Base-by-base conservation (phyloP, 2,113 vertebrate genomes). In the Alosa alosa region DNA sequence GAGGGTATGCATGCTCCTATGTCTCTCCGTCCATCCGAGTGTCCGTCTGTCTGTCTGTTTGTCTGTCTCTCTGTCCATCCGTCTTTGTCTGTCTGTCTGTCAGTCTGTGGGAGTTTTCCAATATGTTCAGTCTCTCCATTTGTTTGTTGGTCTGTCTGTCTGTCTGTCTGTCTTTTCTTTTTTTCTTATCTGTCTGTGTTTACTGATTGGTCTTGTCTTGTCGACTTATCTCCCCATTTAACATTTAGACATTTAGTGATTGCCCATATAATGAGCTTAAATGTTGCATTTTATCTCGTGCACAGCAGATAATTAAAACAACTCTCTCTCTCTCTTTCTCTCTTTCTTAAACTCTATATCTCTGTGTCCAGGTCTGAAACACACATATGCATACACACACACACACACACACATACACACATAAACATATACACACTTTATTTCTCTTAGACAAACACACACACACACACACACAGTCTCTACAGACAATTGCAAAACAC, bases 1-100 rank as follows among this genome's bases (percentile, higher is more conserved):
- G 89, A 95, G 91, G 95, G 98, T 99, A 94, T 0, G 91, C 15
- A 78, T 36, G 13, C 31, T 39, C 13, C 9, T 36, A 17, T 17
- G 8, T 6, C 49, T 25, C 1, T n/a, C 4, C 9, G 8, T 22
- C 36, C 8, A 22, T 81, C 50, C n/a, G n/a, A n/a, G n/a, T 3
- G 82, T 81, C 3, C 36, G 46, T 9, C n/a, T 84, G n/a, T 22
- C 31, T 44, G 6, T 55, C 0, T 50, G 8, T 50, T 4, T 50
- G 49, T 50, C 49, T 50, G 49, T 11, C 13, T 50, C 1, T 50
- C 49, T 11, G 8, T 6, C 49, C 39, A 8, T 60, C 18, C 64
- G 17, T 36, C 9, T 15, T n/a, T 55, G 52, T 18, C 52, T 47
- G 17, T 72, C 49, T 25, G 3, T n/a, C 2, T 18, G 8, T 22